Percentiles rank a stretch among this genome's conserved stretches.
Conservation (phyloP, 1,140 invertebrate species). For the Calliopsis andreniformis region DNA sequence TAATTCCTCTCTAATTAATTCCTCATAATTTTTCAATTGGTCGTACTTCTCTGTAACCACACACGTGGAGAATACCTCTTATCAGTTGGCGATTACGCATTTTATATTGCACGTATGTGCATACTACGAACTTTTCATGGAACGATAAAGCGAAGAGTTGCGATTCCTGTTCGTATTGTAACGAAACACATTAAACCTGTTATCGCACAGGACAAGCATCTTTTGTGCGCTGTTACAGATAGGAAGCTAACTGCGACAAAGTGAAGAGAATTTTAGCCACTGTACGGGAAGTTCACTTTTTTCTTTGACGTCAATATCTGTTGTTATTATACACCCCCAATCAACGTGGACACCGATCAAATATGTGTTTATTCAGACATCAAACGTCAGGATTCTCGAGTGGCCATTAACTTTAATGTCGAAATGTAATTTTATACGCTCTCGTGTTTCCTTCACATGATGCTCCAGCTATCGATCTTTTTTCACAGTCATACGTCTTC, state of each 20-base stretch:
- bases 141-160: constrained; percentile 26
- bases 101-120: neutral
- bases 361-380: constrained; percentile 69
- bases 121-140: constrained; percentile 39
- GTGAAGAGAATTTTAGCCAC: neutral
- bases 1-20: neutral
- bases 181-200: constrained; percentile 11
- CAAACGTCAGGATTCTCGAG: constrained; percentile 57
- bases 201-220: constrained; percentile 23
- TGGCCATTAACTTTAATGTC: constrained; percentile 47
- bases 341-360: constrained; percentile 47
- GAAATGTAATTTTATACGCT: constrained; percentile 48
- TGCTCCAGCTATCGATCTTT: neutral
- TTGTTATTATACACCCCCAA: constrained; percentile 31
- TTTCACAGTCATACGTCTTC: neutral
- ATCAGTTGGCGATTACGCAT: constrained; percentile 44
- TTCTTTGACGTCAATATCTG: neutral
- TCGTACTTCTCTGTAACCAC: neutral
- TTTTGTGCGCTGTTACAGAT: constrained; percentile 6
- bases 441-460: constrained; percentile 14
- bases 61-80: constrained; percentile 16
- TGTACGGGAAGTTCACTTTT: neutral
- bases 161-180: constrained; percentile 16
- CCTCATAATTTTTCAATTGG: neutral
- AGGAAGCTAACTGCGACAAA: constrained; percentile 7